Percentiles rank a stretch among this genome's conserved stretches.
phyloP scores from a whole-genome alignment of 2,797 vertebrate genomes.

The Enteromius thamalakanensis region DNA sequence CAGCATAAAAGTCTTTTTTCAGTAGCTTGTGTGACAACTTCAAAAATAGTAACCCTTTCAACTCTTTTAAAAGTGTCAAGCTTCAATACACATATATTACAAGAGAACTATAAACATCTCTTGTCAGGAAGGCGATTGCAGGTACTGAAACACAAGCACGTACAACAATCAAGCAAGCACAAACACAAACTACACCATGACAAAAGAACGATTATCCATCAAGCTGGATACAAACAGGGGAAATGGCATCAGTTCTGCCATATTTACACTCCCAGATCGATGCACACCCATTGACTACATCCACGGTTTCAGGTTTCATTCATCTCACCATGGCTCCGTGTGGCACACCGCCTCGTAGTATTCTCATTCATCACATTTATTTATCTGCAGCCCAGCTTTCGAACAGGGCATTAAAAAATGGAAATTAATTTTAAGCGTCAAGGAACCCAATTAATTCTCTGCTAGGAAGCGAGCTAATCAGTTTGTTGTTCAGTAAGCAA shows the following conservation, averaged over 20 bases:
- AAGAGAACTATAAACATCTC: not conserved
- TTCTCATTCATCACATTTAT: conserved; percentile 67
- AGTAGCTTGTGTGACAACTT: conserved; percentile 42
- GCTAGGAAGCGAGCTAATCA: conserved; percentile 71
- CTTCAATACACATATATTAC: not conserved
- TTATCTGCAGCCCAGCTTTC: conserved; percentile 68
- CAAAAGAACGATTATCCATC: conserved; percentile 2
- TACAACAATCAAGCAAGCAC: not conserved
- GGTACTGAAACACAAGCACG: conserved; percentile 1
- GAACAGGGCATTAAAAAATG: conserved; percentile 71
- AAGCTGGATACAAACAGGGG: conserved; percentile 6
- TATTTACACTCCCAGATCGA: conserved; percentile 30
- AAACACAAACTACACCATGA: conserved; percentile 6
- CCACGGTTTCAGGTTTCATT: conserved; percentile 13
- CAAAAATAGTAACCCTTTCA: conserved; percentile 39
- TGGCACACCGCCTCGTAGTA: conserved; percentile 7
- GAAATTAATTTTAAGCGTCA: conserved; percentile 77
- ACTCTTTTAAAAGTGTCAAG: not conserved
- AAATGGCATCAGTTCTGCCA: not conserved
- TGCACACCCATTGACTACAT: not conserved
- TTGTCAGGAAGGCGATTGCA: not conserved
- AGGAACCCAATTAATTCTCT: conserved; percentile 79
- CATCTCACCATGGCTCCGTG: conserved; percentile 9
- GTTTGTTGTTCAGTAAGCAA: conserved; percentile 64
- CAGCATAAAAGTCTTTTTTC: conserved; percentile 33